These are phyloP conservation scores for Anorthoa munda DNA, from an alignment of 2,888 invertebrate genomes.

Conservation along the genomic window DNA sequence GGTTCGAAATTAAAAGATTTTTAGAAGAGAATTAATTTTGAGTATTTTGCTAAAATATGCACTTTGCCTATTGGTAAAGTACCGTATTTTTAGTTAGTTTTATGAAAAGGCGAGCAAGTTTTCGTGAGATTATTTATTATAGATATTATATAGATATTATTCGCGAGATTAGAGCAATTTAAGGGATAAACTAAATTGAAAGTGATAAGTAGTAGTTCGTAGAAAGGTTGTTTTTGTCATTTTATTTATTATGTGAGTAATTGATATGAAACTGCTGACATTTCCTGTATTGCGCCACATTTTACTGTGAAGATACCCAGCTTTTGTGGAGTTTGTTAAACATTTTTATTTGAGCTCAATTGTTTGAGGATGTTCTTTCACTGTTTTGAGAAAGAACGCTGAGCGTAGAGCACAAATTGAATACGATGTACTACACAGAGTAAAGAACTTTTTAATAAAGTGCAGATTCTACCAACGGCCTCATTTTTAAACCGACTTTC, in stretches of 20 bases:
- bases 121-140: too few species aligned
- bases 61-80: too few species aligned
- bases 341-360: constrained; percentile 61
- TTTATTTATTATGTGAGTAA: too few species aligned
- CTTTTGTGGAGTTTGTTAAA: constrained; percentile 51
- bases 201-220: background rate
- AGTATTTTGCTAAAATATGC: too few species aligned
- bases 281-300: background rate
- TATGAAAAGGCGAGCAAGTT: too few species aligned
- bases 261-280: constrained; percentile 7
- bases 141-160: too few species aligned
- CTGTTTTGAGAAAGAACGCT: constrained; percentile 44
- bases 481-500: constrained; percentile 32
- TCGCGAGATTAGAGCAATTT: background rate
- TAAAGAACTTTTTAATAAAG: constrained; percentile 47
- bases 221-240: too few species aligned
- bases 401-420: constrained; percentile 41
- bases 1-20: too few species aligned
- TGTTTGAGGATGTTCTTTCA: constrained; percentile 49
- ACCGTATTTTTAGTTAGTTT: too few species aligned
- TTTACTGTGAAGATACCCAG: constrained; percentile 36
- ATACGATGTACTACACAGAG: constrained; percentile 24
- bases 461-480: constrained; percentile 35
- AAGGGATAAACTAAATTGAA: too few species aligned
- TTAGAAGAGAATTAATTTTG: too few species aligned